Evolutionary conservation across 2,888 invertebrate genomes (phyloP).

Genomic region (Drosophila pegasa): DNA sequence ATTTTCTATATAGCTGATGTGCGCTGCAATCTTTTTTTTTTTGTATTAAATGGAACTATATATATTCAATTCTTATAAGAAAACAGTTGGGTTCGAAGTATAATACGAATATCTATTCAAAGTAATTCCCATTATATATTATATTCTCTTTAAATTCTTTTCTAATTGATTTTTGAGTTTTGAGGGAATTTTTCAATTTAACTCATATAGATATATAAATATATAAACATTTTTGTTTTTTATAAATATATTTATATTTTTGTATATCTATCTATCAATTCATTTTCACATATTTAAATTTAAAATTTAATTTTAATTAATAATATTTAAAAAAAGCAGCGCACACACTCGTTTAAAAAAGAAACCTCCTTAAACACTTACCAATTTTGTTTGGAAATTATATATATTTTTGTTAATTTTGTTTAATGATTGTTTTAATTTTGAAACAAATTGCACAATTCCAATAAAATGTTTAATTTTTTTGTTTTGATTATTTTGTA

Average conservation of each 20-base stretch:
- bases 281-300: no score
- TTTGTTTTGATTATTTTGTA: constrained; percentile 52
- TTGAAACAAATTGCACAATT: constrained; percentile 66
- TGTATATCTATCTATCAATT: neutral
- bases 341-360: constrained; percentile 32
- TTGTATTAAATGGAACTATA: neutral
- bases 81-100: no score
- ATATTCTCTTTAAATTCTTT: no score
- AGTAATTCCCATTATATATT: no score
- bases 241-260: neutral
- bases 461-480: constrained; percentile 64
- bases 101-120: no score
- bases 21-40: constrained; percentile 22
- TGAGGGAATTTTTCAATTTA: neutral
- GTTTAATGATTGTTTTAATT: constrained; percentile 48
- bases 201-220: neutral
- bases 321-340: constrained; percentile 16
- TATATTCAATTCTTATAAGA: neutral
- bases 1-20: constrained; percentile 4
- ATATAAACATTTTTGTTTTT: no score
- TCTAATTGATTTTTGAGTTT: no score
- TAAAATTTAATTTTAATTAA: neutral
- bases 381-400: constrained; percentile 64
- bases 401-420: constrained; percentile 47
- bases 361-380: constrained; percentile 65